Evolutionary conservation across 2,113 vertebrate species (phyloP).

Genomic region (Rhea pennata): DNA sequence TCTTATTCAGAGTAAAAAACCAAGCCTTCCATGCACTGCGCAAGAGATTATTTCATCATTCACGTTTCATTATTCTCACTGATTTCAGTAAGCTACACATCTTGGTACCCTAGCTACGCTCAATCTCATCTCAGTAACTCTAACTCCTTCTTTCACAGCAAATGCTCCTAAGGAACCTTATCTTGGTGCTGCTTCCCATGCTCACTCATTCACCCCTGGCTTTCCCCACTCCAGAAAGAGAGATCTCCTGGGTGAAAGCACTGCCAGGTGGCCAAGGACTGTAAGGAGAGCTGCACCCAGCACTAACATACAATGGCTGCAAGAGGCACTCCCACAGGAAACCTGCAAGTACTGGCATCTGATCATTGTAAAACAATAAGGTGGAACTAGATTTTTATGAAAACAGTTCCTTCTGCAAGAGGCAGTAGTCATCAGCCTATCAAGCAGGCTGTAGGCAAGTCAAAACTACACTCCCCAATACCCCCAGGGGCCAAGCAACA

Average conservation of each 20-base stretch:
- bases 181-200: background rate
- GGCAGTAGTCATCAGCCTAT: background rate
- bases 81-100: background rate
- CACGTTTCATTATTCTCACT: accelerated
- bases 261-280: background rate
- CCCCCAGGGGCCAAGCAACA: background rate
- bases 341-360: accelerated
- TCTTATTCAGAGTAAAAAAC: background rate
- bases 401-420: background rate
- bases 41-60: background rate
- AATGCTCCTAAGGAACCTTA: background rate
- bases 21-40: accelerated
- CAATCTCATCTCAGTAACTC: background rate
- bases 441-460: no score
- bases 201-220: background rate
- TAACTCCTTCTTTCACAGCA: background rate
- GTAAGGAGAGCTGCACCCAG: background rate
- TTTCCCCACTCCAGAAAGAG: background rate
- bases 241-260: background rate
- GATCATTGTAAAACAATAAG: background rate
- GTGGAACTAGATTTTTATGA: no score
- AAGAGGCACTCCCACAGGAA: background rate
- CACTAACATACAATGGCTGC: accelerated
- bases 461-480: background rate
- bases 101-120: background rate